Base-by-base conservation (phyloP, 1,140 invertebrate species). In the Cephus cinctus region DNA sequence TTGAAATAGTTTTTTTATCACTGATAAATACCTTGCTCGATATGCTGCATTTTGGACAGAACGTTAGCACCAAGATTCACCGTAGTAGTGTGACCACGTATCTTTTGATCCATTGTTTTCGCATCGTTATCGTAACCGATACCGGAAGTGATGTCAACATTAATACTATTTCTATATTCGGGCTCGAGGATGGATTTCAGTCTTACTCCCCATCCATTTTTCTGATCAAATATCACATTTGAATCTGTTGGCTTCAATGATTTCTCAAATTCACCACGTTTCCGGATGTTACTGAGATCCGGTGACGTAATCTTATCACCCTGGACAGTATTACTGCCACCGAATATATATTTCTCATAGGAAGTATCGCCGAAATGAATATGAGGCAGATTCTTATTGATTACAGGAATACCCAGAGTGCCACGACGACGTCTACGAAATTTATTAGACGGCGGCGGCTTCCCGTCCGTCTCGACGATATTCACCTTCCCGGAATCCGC, bases 401-500 rank as follows among this genome's bases (percentile, higher is more conserved):
- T 68, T 4, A 52, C 36, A 34, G 19, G 11, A 21, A 18, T 8
- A 19, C 41, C 36, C 39, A 43, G 19, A 22, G 43, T 35, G 14
- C 52, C 52, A 16, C 69, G 71, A 57, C 77, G 74, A 11, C 83
- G 73, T 59, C 85, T 79, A 47, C 89, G 77, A 65, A 89, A 90
- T 64, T 86, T 84, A 64, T 88, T 87, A 1, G 86, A 87, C 5
- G 88, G 86, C 15, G 88, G 89, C 36, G 89, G 88, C 66, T 91
- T 91, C 38, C 86, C 87, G 66, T 90, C 87, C 0, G 88, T 90
- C 67, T 89, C 88, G n/a, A 92, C 88, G 38, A 92, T 90, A 63
- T 90, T 89, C 0, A 92, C 86, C 56, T 83, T 83, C 0, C 89
- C 89, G 1, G 87, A 85, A 61, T 90, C 89, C n/a, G 86, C 85